Evolutionary conservation across 2,888 invertebrate species (phyloP).

Genomic region (Phengaris arion): DNA sequence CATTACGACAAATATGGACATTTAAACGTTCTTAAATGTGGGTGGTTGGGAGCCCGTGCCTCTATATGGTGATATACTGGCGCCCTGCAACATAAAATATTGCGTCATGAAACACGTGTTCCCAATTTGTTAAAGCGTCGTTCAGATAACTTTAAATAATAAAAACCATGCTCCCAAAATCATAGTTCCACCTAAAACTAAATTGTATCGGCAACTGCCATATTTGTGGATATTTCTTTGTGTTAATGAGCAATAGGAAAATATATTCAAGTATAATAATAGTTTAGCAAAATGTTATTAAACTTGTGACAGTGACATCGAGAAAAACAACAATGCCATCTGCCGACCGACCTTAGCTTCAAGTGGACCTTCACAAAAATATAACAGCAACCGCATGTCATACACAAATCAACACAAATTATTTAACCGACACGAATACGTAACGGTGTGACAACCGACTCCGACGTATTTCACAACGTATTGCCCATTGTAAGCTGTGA

Average conservation of each 20-base stretch:
- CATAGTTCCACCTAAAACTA: not conserved
- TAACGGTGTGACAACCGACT: slow-evolving; percentile 44
- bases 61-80: slow-evolving; percentile 52
- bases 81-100: slow-evolving; percentile 9
- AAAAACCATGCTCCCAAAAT: not conserved
- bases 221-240: too few relatives aligned
- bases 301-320: not conserved
- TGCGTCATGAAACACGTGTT: slow-evolving; percentile 25
- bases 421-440: slow-evolving; percentile 36
- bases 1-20: slow-evolving; percentile 73
- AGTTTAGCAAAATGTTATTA: not conserved
- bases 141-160: slow-evolving; percentile 2
- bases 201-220: not conserved
- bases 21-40: slow-evolving; percentile 61
- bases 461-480: slow-evolving; percentile 59
- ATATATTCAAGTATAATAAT: too few relatives aligned
- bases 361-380: not conserved
- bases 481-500: slow-evolving; percentile 61
- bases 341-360: not conserved
- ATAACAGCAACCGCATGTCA: not conserved
- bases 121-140: not conserved
- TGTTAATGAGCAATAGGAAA: too few relatives aligned
- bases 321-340: not conserved
- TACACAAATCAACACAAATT: slow-evolving; percentile 1
- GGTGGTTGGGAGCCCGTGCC: slow-evolving; percentile 63